Conservation (phyloP, 2,797 vertebrate species). For the Eutrigla gurnardus region DNA sequence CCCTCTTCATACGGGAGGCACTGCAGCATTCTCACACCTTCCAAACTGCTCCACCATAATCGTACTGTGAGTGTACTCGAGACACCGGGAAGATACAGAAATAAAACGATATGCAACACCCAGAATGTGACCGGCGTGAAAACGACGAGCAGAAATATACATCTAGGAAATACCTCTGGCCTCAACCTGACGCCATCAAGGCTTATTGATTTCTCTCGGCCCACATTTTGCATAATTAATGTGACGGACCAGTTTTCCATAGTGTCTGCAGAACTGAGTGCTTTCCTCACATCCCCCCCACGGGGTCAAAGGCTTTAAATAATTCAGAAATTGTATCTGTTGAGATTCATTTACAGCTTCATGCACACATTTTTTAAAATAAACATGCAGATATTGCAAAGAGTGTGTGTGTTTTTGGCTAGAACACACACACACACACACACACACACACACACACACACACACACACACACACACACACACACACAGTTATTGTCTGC, state of each 20-base stretch:
- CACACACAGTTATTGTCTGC: constrained; percentile 55
- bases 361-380: constrained; percentile 15
- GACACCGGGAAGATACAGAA: neutral
- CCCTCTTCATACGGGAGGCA: constrained; percentile 52
- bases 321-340: constrained; percentile 60
- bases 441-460: constrained; percentile 41
- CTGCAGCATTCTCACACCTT: constrained; percentile 69
- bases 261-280: constrained; percentile 59
- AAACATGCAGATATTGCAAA: constrained; percentile 21
- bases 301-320: constrained; percentile 54
- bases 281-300: constrained; percentile 39
- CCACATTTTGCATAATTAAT: constrained; percentile 72
- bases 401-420: constrained; percentile 14
- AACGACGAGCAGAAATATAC: constrained; percentile 25
- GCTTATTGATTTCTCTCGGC: constrained; percentile 63
- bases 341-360: constrained; percentile 38
- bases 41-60: constrained; percentile 32
- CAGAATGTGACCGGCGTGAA: constrained; percentile 14
- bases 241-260: constrained; percentile 53
- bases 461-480: constrained; percentile 42
- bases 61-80: constrained; percentile 6
- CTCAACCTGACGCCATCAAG: constrained; percentile 48
- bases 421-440: constrained; percentile 39
- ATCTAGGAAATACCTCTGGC: constrained; percentile 53
- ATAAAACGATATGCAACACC: constrained; percentile 4